Conservation (phyloP, 2,797 vertebrate species). For the Manis javanica region DNA sequence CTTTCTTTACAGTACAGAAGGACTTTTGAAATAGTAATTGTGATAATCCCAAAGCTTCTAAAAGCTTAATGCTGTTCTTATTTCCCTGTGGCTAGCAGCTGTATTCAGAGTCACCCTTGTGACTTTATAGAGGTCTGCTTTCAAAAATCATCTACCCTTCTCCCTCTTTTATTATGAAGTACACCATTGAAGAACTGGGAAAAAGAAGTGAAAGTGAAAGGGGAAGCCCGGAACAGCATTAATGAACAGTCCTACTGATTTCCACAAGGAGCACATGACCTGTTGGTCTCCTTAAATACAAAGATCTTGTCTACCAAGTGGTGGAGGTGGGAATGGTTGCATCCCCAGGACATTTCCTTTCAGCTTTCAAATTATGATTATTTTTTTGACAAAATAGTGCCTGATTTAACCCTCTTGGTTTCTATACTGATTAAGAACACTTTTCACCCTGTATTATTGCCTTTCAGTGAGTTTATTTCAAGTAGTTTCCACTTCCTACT, state of each 20-base stretch:
- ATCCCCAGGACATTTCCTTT: neutral
- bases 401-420: neutral
- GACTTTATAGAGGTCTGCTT: neutral
- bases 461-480: neutral
- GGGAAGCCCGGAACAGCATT: accelerated
- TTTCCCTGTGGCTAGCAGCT: neutral
- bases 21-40: slow-evolving; percentile 4
- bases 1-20: neutral
- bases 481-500: neutral
- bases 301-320: neutral
- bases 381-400: neutral
- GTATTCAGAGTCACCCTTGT: neutral
- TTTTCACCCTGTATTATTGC: neutral
- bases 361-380: neutral
- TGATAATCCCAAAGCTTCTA: neutral
- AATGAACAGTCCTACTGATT: too few relatives aligned
- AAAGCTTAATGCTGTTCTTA: neutral
- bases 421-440: neutral
- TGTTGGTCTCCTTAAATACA: accelerated
- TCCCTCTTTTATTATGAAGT: neutral
- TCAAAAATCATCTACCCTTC: neutral
- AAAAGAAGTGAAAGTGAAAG: neutral
- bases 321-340: accelerated
- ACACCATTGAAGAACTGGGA: neutral
- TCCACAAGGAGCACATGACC: too few relatives aligned